Evolutionary conservation across 1,140 invertebrate genomes (phyloP).

Genomic region (Pissodes strobi): DNA sequence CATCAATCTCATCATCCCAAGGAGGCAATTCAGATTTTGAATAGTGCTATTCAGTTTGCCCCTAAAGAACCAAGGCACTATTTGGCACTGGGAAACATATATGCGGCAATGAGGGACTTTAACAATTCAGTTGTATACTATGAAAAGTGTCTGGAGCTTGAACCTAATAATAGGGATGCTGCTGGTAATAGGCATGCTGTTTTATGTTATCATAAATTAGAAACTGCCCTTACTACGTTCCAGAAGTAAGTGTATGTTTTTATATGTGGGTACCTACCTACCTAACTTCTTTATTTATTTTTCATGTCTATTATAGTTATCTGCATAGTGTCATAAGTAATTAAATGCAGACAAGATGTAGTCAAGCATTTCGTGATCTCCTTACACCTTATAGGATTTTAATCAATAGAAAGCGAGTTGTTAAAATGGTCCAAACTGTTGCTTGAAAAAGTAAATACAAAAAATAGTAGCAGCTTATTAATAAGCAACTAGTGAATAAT

Average conservation of each 20-base stretch:
- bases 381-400: no score
- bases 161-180: constrained; percentile 59
- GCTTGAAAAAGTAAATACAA: no score
- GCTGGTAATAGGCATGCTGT: constrained; percentile 67
- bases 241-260: constrained; percentile 70
- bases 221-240: constrained; percentile 61
- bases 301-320: no score
- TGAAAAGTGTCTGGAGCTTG: constrained; percentile 71
- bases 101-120: constrained; percentile 69
- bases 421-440: no score
- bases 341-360: no score
- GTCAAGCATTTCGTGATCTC: no score
- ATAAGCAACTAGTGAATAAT: no score
- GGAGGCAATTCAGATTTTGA: constrained; percentile 79
- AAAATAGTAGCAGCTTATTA: no score
- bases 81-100: constrained; percentile 79
- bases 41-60: constrained; percentile 79
- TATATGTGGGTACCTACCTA: no score
- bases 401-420: no score
- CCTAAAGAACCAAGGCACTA: constrained; percentile 73
- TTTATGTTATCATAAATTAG: constrained; percentile 71
- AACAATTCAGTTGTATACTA: constrained; percentile 68
- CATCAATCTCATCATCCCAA: constrained; percentile 72
- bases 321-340: no score
- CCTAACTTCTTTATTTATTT: constrained; percentile 11